Evolutionary conservation across 1,140 invertebrate species (phyloP).

Genomic region (Conus betulinus): DNA sequence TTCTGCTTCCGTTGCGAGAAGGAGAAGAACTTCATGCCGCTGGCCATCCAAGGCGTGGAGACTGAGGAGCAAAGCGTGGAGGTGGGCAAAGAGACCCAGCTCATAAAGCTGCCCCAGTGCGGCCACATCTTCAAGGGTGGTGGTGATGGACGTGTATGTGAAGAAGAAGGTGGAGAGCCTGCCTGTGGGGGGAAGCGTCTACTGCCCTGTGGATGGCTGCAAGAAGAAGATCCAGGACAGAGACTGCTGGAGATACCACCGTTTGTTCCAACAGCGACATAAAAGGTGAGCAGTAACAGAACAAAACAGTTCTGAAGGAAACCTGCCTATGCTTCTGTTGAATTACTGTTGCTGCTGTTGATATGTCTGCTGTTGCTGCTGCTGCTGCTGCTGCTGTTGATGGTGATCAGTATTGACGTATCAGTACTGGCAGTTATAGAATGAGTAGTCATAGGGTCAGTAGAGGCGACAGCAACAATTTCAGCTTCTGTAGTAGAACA

Average conservation of each 20-base stretch:
- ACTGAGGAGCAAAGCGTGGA: background rate
- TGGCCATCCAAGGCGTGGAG: background rate
- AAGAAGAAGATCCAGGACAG: background rate
- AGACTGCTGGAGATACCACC: conserved; percentile 25
- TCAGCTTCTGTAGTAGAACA: background rate
- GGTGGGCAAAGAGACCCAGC: background rate
- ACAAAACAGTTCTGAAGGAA: background rate
- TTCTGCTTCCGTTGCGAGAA: conserved; percentile 63
- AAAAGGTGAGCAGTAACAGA: background rate
- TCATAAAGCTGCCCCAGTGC: conserved; percentile 25
- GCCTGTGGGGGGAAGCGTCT: background rate
- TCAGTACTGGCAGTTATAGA: no score
- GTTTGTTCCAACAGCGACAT: background rate
- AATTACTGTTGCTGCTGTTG: no score
- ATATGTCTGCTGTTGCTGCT: no score
- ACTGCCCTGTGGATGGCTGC: conserved; percentile 3
- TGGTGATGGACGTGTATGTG: conserved; percentile 23
- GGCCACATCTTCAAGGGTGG: conserved; percentile 17
- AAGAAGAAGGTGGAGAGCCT: background rate
- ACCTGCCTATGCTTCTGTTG: background rate
- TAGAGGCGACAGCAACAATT: background rate
- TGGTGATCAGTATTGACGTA: no score
- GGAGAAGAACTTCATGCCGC: conserved; percentile 20
- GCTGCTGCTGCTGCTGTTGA: no score
- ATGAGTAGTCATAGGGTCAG: no score